phyloP scores from a whole-genome alignment of 1,140 invertebrate species.

The Atta colombica region DNA sequence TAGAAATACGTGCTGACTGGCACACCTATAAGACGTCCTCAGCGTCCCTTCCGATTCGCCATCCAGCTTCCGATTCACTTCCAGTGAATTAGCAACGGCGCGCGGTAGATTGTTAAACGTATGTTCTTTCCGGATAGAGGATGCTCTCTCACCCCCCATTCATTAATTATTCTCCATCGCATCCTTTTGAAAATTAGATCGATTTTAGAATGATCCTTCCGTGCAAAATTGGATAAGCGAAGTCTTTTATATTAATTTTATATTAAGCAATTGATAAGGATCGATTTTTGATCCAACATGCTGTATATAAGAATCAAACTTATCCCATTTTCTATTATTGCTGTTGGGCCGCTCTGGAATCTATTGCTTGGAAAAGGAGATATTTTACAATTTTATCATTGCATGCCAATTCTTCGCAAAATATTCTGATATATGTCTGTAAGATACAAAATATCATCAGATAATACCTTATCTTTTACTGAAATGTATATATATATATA shows the following conservation, averaged over 20 bases:
- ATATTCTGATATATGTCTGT: not conserved
- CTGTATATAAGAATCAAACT: slow-evolving; percentile 20
- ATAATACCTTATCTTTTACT: not conserved
- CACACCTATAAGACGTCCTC: slow-evolving; percentile 62
- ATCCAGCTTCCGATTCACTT: slow-evolving; percentile 53
- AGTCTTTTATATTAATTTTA: not conserved
- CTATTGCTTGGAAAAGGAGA: not conserved
- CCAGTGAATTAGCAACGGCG: slow-evolving; percentile 56
- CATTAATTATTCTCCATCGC: slow-evolving; percentile 81
- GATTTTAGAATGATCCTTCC: slow-evolving; percentile 28
- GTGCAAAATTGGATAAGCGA: slow-evolving; percentile 23
- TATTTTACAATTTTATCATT: not conserved
- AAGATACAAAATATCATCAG: not conserved
- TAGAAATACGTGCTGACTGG: slow-evolving; percentile 80
- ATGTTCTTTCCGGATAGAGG: slow-evolving; percentile 75
- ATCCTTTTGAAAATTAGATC: slow-evolving; percentile 46
- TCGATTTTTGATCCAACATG: not conserved
- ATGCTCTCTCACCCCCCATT: slow-evolving; percentile 73
- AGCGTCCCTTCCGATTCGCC: slow-evolving; percentile 65
- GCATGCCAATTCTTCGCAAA: not conserved
- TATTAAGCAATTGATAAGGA: slow-evolving; percentile 52
- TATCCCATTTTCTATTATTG: not conserved
- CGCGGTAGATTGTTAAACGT: slow-evolving; percentile 78
- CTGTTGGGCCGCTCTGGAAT: not conserved
- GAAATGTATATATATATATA: not conserved